Base-by-base conservation (phyloP, 92 coral and sea anemone genomes). In the Parazoanthus atlanticus region DNA sequence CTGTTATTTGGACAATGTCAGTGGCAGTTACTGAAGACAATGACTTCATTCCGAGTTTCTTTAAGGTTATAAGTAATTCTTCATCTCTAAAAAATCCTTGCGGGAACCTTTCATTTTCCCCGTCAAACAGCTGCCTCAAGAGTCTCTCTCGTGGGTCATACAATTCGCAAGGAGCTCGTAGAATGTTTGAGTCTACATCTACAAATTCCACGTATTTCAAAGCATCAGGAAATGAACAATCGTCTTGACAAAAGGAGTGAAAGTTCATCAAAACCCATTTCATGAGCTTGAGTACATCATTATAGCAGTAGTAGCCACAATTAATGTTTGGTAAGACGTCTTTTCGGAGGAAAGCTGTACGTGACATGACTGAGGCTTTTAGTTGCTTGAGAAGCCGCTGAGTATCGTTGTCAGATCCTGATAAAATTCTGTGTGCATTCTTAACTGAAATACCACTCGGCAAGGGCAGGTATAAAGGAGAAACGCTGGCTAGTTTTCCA, bases 101-200 rank as follows among this genome's bases (percentile, higher is more conserved):
- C 26, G 92, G 92, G 52, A 90, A 90, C 76, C 58, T 90, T n/a
- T 36, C 61, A 10, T 11, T 77, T 73, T 90, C 90, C 58, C 90
- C 92, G 4, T 72, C 30, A 73, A 90, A 86, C 88, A 90, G 72
- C 36, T 86, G 52, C 34, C 40, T 23, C 73, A 90, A 58, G 54
- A 90, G 34, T 15, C 38, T 56, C 15, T 90, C 84, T 9, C 89
- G 88, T 34, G 92, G 92, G 38, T 90, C 88, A 46, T 80, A 90
- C 29, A 90, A 16, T 74, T 90, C 87, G 25, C 86, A 49, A 12
- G 92, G 90, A 71, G 88, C 85, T 74, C 52, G 85, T 17, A 90
- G 26, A 38, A 54, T n/a, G 49, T 70, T 73, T 25, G 40, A 52
- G 25, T 65, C 79, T 15, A 85, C 85, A 38, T 34, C 23, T 0